Evolutionary conservation across 2,797 vertebrate genomes (phyloP).

Genomic region (Monodelphis domestica): DNA sequence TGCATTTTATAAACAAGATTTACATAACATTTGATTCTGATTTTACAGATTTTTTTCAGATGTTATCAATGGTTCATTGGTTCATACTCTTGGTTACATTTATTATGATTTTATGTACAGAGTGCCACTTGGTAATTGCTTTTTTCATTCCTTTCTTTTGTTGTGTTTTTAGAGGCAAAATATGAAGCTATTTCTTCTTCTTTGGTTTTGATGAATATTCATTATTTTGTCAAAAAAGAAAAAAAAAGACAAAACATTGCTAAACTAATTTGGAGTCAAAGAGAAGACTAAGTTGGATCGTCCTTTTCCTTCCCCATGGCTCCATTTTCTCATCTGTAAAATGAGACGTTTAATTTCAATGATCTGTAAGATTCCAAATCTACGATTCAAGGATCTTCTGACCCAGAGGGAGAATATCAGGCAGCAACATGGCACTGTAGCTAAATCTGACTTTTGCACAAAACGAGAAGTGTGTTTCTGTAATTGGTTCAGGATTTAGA

Average conservation of each 20-base stretch:
- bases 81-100: neutral
- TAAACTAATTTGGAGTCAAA: neutral
- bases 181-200: neutral
- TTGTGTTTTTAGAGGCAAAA: neutral
- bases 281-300: neutral
- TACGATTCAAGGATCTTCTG: neutral
- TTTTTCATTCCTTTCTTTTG: neutral
- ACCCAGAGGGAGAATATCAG: neutral
- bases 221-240: neutral
- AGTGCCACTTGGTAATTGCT: neutral
- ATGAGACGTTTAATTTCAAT: neutral
- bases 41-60: neutral
- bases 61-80: neutral
- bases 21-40: neutral
- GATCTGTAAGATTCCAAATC: neutral
- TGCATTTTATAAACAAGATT: neutral
- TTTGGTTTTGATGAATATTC: neutral
- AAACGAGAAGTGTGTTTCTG: neutral
- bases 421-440: neutral
- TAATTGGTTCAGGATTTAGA: neutral
- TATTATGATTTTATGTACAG: neutral
- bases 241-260: neutral
- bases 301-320: neutral
- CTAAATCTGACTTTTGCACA: neutral
- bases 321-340: neutral